Evolutionary conservation across 2,888 invertebrate genomes (phyloP).

Genomic region (Catocala sponsa): DNA sequence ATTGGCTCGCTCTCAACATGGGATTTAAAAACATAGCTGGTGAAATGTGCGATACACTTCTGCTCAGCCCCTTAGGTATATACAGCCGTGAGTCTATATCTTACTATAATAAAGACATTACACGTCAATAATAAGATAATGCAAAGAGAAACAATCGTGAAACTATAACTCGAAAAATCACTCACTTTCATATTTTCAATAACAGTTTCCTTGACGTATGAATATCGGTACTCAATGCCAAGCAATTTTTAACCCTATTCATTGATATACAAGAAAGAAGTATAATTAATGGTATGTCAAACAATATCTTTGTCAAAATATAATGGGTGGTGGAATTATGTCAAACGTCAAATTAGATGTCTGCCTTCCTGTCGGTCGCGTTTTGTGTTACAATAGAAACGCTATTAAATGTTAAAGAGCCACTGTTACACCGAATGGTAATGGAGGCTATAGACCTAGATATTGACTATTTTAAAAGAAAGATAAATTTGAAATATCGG

Average conservation of each 20-base stretch:
- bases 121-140: no score
- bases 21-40: no score
- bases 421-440: constrained; percentile 60
- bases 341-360: constrained; percentile 84
- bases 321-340: constrained; percentile 76
- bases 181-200: constrained; percentile 6
- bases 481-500: no score
- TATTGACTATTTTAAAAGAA: no score
- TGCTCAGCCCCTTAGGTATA: no score
- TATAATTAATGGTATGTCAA: constrained; percentile 52
- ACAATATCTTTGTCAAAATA: constrained; percentile 65
- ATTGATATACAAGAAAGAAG: constrained; percentile 37
- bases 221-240: constrained; percentile 21
- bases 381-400: constrained; percentile 79
- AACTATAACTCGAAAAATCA: constrained; percentile 7
- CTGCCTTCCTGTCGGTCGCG: constrained; percentile 80
- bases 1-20: no score
- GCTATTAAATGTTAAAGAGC: constrained; percentile 66
- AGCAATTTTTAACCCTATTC: constrained; percentile 39
- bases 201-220: constrained; percentile 1
- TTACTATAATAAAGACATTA: no score
- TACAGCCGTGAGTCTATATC: no score
- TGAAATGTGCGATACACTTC: no score
- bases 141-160: background rate
- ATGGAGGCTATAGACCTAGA: background rate